Conservation (phyloP, 2,888 invertebrate species). For the Microctonus brassicae region DNA sequence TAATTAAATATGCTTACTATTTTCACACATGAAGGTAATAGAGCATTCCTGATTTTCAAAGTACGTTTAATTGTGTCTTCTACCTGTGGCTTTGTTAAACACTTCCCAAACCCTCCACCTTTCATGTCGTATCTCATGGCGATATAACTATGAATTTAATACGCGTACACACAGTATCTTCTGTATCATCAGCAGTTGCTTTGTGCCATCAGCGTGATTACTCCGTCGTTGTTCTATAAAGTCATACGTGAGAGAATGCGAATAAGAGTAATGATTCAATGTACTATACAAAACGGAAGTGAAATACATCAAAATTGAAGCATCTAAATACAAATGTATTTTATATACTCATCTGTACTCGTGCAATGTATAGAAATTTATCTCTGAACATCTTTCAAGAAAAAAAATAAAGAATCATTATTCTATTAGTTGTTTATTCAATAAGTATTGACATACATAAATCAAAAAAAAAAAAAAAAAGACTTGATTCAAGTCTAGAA, state of each 20-base stretch:
- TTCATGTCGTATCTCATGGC: background rate
- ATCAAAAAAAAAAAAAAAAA: no score
- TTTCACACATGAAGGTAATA: background rate
- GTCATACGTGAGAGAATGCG: slow-evolving; percentile 17
- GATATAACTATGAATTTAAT: slow-evolving; percentile 22
- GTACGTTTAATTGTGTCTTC: slow-evolving; percentile 12
- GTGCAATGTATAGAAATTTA: background rate
- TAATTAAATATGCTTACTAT: no score
- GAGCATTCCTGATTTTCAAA: slow-evolving; percentile 17
- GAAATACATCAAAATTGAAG: background rate
- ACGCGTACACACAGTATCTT: slow-evolving; percentile 62
- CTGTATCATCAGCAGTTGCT: slow-evolving; percentile 67
- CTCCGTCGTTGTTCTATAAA: slow-evolving; percentile 46
- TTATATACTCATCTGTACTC: background rate
- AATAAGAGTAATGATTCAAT: background rate
- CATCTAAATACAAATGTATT: no score
- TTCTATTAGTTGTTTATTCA: no score
- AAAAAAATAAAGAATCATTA: no score
- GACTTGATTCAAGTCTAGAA: no score
- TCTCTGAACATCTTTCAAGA: no score
- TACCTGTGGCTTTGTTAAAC: slow-evolving; percentile 24
- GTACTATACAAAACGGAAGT: background rate
- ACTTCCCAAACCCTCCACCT: slow-evolving; percentile 5
- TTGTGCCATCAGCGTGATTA: slow-evolving; percentile 69
- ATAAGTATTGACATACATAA: no score